phyloP scores from a whole-genome alignment of 2,113 vertebrate species.

The Pluvialis apricaria region DNA sequence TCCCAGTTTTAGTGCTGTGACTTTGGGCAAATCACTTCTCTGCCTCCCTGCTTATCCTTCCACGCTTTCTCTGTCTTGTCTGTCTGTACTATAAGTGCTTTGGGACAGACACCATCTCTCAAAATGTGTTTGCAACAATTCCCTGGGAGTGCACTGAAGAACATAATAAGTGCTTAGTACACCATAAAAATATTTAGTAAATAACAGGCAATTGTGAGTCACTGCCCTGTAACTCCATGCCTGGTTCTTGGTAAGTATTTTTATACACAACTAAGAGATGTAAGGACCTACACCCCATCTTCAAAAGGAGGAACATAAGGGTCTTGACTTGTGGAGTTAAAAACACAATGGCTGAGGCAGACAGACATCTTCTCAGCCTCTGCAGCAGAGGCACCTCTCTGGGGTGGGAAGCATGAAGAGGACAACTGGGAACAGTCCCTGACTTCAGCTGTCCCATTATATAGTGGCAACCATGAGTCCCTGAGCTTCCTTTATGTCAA shows the following conservation, averaged over 20 bases:
- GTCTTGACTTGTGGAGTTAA: neutral
- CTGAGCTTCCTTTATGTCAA: neutral
- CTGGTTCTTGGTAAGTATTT: constrained; percentile 24
- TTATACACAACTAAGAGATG: neutral
- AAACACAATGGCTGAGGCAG: neutral
- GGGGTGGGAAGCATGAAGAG: neutral
- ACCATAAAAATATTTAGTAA: constrained; percentile 40
- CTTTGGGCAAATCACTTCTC: neutral
- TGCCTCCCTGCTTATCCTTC: neutral
- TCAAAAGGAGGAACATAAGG: constrained; percentile 24
- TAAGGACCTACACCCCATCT: neutral
- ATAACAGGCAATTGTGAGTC: constrained; percentile 38
- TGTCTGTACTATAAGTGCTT: neutral
- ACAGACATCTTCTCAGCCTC: neutral
- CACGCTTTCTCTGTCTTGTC: neutral
- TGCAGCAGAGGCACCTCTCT: neutral
- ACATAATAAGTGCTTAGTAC: neutral
- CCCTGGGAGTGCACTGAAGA: neutral
- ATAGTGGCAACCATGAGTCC: neutral
- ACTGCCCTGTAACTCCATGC: neutral
- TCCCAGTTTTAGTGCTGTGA: neutral
- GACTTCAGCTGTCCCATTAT: neutral
- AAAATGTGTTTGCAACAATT: neutral
- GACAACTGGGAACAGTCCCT: neutral
- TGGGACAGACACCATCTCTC: neutral